Conservation (phyloP, 1,140 invertebrate genomes). For the Uloborus diversus region DNA sequence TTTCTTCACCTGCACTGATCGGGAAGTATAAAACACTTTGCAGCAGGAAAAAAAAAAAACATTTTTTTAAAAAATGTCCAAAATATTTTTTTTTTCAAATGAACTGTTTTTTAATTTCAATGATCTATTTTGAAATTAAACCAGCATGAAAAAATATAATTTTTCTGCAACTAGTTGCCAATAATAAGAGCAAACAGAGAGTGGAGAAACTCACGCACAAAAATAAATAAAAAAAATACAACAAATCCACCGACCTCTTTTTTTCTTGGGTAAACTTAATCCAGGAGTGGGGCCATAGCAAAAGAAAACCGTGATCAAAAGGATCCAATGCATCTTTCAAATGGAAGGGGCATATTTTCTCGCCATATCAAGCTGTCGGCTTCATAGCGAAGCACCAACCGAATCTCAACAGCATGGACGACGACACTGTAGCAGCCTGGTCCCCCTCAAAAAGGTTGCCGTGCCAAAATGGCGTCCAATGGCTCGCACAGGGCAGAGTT, state of each 20-base stretch:
- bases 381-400: neutral
- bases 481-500: conserved; percentile 12
- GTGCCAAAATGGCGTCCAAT: conserved; percentile 44
- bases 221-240: neutral
- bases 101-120: too few relatives aligned
- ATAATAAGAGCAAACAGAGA: neutral
- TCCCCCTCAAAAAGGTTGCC: conserved; percentile 16
- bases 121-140: too few relatives aligned
- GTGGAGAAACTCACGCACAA: neutral
- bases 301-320: conserved; percentile 32
- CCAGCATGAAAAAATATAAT: too few relatives aligned
- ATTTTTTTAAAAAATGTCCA: too few relatives aligned
- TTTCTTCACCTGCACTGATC: too few relatives aligned
- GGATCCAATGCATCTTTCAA: conserved; percentile 44
- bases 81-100: too few relatives aligned
- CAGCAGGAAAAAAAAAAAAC: too few relatives aligned
- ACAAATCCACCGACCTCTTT: conserved; percentile 16
- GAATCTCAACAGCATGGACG: conserved; percentile 32
- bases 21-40: too few relatives aligned
- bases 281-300: conserved; percentile 37
- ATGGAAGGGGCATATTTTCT: conserved; percentile 25
- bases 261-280: conserved; percentile 32
- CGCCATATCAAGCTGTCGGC: conserved; percentile 34
- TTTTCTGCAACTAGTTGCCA: neutral
- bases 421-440: conserved; percentile 22